These are phyloP conservation scores for Apostichopus parvimensis DNA, from an alignment of 35 echinoderm and acorn worm genomes.

Conservation along the genomic window DNA sequence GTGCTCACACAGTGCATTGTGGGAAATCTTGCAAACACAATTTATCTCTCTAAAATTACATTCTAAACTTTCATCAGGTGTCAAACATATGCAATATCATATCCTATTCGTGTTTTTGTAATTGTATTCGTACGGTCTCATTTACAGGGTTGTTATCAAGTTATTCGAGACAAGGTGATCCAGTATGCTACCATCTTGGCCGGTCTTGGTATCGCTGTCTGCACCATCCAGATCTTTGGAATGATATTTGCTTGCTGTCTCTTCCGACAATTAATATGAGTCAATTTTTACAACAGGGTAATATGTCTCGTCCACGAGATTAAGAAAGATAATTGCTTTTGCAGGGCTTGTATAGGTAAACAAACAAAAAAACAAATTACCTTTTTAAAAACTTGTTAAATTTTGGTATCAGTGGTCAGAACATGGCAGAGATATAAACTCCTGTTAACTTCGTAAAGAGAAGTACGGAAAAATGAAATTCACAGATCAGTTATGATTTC, in stretches of 20 bases:
- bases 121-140: too few species aligned
- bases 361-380: background rate
- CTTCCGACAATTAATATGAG: slow-evolving; percentile 33
- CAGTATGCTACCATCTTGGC: slow-evolving; percentile 55
- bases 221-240: slow-evolving; percentile 46
- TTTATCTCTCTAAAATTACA: too few species aligned
- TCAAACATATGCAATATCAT: background rate
- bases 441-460: too few species aligned
- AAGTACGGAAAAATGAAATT: too few species aligned
- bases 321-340: background rate
- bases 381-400: too few species aligned
- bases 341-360: background rate
- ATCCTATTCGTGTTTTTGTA: background rate
- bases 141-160: slow-evolving; percentile 16
- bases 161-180: slow-evolving; percentile 41
- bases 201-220: slow-evolving; percentile 43
- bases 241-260: slow-evolving; percentile 54
- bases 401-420: too few species aligned
- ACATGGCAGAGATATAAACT: too few species aligned
- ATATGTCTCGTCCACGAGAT: background rate
- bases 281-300: too few species aligned
- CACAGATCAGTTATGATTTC: too few species aligned
- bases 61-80: background rate
- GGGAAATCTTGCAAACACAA: too few species aligned
- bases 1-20: too few species aligned